These are phyloP conservation scores for Oryzias celebensis DNA, from an alignment of 2,113 vertebrate species.

Conservation along the genomic window DNA sequence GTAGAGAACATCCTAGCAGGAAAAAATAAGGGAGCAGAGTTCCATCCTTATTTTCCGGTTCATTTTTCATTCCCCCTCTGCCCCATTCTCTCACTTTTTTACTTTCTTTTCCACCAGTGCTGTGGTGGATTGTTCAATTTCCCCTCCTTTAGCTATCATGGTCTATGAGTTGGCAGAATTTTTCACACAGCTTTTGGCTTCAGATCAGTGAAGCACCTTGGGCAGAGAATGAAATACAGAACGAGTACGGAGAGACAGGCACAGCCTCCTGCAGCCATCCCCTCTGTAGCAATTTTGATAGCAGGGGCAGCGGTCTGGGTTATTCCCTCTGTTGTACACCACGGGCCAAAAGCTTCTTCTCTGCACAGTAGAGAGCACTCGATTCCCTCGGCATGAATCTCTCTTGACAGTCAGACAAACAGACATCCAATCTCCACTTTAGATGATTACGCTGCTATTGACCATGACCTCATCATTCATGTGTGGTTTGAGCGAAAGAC, in stretches of 20 bases:
- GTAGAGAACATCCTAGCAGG: slow-evolving; percentile 45
- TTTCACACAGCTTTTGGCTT: slow-evolving; percentile 65
- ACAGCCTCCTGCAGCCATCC: slow-evolving; percentile 68
- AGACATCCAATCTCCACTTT: slow-evolving; percentile 61
- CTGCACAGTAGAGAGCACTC: slow-evolving; percentile 55
- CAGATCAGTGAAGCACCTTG: slow-evolving; percentile 69
- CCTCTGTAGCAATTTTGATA: slow-evolving; percentile 72
- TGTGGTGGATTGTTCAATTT: slow-evolving; percentile 58
- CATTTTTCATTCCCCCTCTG: slow-evolving; percentile 50
- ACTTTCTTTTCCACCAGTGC: slow-evolving; percentile 33
- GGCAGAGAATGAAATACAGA: slow-evolving; percentile 68
- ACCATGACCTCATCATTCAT: slow-evolving; percentile 60
- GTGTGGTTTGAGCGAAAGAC: slow-evolving; percentile 45
- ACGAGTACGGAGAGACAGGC: slow-evolving; percentile 56
- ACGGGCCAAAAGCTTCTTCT: slow-evolving; percentile 58
- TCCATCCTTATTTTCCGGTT: slow-evolving; percentile 62
- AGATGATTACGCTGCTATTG: slow-evolving; percentile 66
- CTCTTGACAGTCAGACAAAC: slow-evolving; percentile 61
- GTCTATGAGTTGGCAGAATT: slow-evolving; percentile 65
- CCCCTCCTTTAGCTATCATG: slow-evolving; percentile 60
- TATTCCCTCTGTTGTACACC: slow-evolving; percentile 66
- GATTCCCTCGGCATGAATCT: slow-evolving; percentile 53
- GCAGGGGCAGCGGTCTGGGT: slow-evolving; percentile 56
- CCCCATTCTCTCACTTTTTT: slow-evolving; percentile 5
- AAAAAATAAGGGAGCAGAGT: slow-evolving; percentile 57